Conservation (phyloP, 1,140 invertebrate genomes). For the Atta colombica region DNA sequence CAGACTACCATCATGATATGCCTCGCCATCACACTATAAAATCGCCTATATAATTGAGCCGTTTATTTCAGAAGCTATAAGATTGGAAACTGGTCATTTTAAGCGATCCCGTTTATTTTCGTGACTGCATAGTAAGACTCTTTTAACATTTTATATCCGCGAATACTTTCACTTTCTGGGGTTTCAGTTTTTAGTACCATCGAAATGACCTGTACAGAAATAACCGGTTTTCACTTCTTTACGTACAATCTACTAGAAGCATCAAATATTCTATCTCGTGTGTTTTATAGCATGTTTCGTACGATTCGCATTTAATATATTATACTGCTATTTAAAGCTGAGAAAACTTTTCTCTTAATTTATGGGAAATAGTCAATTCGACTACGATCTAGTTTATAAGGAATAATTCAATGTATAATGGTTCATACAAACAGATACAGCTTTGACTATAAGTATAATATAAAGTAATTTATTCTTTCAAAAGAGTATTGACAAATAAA, state of each 20-base stretch:
- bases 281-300: conserved; percentile 2
- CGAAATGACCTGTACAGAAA: conserved; percentile 14
- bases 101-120: conserved; percentile 12
- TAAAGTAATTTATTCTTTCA: too few species aligned
- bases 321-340: not conserved
- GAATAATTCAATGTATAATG: not conserved
- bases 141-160: not conserved
- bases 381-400: not conserved
- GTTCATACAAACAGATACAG: not conserved
- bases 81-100: not conserved
- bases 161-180: conserved; percentile 35
- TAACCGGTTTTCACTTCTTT: conserved; percentile 43
- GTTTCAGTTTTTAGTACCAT: conserved; percentile 34
- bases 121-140: not conserved
- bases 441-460: too few species aligned
- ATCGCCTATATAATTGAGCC: conserved; percentile 45
- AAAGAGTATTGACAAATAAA: too few species aligned
- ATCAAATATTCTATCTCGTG: not conserved
- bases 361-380: not conserved
- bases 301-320: not conserved
- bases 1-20: conserved; percentile 33
- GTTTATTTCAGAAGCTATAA: conserved; percentile 20
- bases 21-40: conserved; percentile 21
- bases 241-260: not conserved
- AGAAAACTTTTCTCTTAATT: not conserved